Evolutionary conservation across 2,797 vertebrate species (phyloP).

Genomic region (Tadarida brasiliensis): DNA sequence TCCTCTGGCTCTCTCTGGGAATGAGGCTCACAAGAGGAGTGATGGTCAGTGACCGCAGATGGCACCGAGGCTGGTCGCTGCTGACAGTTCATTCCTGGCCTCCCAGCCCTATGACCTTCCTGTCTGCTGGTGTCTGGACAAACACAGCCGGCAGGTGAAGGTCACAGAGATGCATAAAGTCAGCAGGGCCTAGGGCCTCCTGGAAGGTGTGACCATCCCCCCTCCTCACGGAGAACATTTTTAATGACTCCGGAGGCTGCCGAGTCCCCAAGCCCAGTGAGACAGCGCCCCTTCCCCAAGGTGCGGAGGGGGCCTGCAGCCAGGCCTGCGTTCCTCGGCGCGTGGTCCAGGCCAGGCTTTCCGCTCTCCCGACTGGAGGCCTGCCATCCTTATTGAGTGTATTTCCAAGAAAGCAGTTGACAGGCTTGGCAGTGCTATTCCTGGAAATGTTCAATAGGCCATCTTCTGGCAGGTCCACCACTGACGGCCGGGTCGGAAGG

Average conservation of each 20-base stretch:
- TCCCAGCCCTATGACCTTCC: neutral
- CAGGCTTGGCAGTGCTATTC: conserved; percentile 90
- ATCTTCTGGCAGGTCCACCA: conserved; percentile 89
- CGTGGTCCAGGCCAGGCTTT: conserved; percentile 89
- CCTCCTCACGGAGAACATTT: neutral
- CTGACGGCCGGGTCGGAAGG: conserved; percentile 87
- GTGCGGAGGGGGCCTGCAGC: neutral
- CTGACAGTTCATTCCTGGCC: neutral
- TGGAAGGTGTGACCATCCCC: neutral
- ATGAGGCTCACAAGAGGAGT: neutral
- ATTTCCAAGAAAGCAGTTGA: conserved; percentile 94
- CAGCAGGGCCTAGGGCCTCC: neutral
- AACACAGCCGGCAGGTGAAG: neutral
- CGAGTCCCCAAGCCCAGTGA: neutral
- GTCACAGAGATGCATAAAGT: neutral
- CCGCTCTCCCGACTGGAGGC: conserved; percentile 87
- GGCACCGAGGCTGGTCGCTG: neutral
- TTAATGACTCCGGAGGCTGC: neutral
- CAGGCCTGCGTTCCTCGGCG: neutral
- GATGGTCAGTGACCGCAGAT: rapidly evolving
- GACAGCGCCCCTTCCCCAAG: neutral
- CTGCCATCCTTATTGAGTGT: conserved; percentile 89
- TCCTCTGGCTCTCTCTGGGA: neutral
- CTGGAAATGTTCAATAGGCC: conserved; percentile 94
- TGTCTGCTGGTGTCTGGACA: neutral